Percentiles rank a stretch among this genome's conserved stretches.
phyloP scores from a whole-genome alignment of 2,797 vertebrate genomes.

The Anisognathus igniventris region DNA sequence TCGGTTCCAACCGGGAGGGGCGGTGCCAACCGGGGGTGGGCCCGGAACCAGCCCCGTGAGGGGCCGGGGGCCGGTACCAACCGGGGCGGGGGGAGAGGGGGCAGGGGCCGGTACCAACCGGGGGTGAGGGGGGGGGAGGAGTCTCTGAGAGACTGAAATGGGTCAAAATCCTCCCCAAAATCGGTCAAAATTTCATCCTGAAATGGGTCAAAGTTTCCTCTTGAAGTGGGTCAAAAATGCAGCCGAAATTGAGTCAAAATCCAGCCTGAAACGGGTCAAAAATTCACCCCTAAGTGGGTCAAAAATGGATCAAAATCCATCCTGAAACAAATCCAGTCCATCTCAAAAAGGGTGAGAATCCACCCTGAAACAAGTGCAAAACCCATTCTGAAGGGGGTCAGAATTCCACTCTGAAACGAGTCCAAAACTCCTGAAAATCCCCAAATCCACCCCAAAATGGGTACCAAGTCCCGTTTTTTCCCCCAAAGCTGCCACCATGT shows the following conservation, averaged over 20 bases:
- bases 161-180: neutral
- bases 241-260: too few species aligned
- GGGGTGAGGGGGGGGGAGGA: neutral
- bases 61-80: neutral
- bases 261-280: too few species aligned
- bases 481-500: too few species aligned
- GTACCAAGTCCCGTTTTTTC: too few species aligned
- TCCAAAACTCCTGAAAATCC: neutral
- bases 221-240: neutral
- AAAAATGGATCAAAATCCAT: neutral
- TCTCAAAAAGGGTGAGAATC: too few species aligned
- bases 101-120: neutral
- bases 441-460: neutral
- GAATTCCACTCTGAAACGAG: rapidly evolving
- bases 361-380: neutral
- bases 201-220: neutral
- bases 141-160: neutral
- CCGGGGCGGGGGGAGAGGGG: too few species aligned
- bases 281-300: too few species aligned
- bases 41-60: neutral
- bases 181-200: neutral
- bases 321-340: too few species aligned
- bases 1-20: neutral
- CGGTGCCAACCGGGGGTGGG: neutral
- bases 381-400: neutral